A percentile compares a stretch with the other conserved stretches of the same genome.
These are phyloP conservation scores for Scytalopus superciliaris DNA, from an alignment of 2,113 vertebrate genomes.

Conservation along the genomic window DNA sequence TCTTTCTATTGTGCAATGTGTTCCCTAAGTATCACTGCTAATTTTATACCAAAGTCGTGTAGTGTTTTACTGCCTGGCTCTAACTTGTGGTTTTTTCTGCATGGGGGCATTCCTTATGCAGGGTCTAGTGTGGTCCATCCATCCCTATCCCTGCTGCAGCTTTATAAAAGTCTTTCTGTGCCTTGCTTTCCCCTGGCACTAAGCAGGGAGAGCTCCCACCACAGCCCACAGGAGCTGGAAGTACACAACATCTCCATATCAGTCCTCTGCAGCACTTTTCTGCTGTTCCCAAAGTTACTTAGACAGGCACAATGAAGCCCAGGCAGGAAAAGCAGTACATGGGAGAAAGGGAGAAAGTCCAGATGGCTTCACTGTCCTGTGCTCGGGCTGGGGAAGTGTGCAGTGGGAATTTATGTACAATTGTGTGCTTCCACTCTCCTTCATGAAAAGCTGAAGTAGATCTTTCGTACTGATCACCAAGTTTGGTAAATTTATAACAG, in stretches of 20 bases:
- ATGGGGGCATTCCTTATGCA: fast-evolving
- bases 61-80: not conserved
- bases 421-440: not conserved
- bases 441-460: not conserved
- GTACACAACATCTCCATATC: not conserved
- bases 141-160: not conserved
- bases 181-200: not conserved
- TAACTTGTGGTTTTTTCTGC: not conserved
- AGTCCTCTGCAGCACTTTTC: not conserved
- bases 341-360: not conserved
- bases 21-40: not conserved
- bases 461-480: not conserved
- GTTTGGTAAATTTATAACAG: not conserved
- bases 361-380: not conserved
- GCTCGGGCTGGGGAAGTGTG: not conserved
- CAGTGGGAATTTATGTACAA: not conserved
- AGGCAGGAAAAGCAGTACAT: not conserved
- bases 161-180: not conserved
- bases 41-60: not conserved
- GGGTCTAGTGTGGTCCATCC: not conserved
- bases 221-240: not conserved
- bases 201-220: not conserved
- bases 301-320: not conserved
- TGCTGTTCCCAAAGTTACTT: not conserved
- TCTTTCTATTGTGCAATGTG: not conserved